These are phyloP conservation scores for Plebejus anna DNA, from an alignment of 2,888 invertebrate genomes.

Conservation along the genomic window DNA sequence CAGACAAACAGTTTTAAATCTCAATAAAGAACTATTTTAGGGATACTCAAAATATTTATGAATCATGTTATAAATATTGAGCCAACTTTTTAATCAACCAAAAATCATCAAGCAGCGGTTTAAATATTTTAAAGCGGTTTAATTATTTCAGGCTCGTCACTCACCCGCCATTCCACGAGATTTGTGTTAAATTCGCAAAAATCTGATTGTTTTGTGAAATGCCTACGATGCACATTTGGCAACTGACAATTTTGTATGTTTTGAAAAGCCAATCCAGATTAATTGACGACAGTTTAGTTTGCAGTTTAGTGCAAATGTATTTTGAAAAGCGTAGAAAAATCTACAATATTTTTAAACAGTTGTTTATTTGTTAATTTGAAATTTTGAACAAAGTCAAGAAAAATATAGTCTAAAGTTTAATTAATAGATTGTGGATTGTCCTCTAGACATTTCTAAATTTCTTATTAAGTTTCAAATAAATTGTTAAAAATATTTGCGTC, in stretches of 20 bases:
- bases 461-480: neutral
- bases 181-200: conserved; percentile 8
- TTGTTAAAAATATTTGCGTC: neutral
- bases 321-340: neutral
- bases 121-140: no score
- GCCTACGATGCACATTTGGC: neutral
- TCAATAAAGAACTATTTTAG: no score
- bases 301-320: neutral
- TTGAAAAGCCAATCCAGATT: neutral
- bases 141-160: neutral
- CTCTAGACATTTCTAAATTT: neutral
- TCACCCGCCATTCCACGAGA: conserved; percentile 3
- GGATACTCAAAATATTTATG: neutral
- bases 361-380: neutral
- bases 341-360: neutral
- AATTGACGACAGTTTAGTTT: neutral
- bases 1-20: no score
- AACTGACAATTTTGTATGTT: conserved; percentile 9
- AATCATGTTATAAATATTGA: neutral
- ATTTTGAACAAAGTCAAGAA: neutral
- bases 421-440: neutral
- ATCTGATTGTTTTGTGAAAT: neutral
- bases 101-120: conserved; percentile 3
- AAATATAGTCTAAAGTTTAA: neutral
- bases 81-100: neutral